Evolutionary conservation across 2,888 invertebrate species (phyloP).

Genomic region (Scotopteryx bipunctaria): DNA sequence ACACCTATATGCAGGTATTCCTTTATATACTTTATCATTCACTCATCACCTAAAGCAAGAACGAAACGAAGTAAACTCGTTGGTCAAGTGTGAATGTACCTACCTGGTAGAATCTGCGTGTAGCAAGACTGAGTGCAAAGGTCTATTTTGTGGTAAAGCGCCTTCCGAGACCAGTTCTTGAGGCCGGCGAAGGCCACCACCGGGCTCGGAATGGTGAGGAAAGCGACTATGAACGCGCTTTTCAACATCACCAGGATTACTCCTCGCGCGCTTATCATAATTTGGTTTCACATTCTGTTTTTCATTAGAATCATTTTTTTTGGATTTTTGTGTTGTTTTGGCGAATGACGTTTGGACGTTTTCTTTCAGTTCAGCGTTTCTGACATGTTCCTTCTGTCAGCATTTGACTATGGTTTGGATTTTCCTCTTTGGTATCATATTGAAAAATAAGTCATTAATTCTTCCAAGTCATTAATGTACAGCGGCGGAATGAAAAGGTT

Average conservation of each 20-base stretch:
- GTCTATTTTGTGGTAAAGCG: constrained; percentile 67
- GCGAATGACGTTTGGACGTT: constrained; percentile 14
- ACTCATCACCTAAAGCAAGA: too few species aligned
- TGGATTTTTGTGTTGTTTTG: constrained; percentile 29
- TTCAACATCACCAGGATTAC: constrained; percentile 65
- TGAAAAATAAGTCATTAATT: too few species aligned
- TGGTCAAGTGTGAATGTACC: too few species aligned
- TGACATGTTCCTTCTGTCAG: background rate
- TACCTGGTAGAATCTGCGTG: constrained; percentile 55
- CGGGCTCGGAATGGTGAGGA: constrained; percentile 66
- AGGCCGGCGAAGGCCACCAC: constrained; percentile 62
- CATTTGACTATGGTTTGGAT: background rate
- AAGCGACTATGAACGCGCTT: constrained; percentile 64
- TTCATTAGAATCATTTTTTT: constrained; percentile 39
- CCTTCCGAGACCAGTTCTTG: constrained; percentile 67
- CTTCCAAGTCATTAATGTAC: too few species aligned
- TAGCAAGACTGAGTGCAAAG: constrained; percentile 74
- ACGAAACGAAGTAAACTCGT: too few species aligned
- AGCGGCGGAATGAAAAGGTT: too few species aligned
- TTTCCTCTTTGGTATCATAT: background rate
- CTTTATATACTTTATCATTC: too few species aligned
- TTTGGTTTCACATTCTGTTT: constrained; percentile 34
- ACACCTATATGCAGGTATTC: too few species aligned
- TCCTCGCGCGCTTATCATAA: constrained; percentile 55
- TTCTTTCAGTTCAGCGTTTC: constrained; percentile 1